Conservation (phyloP, 2,888 invertebrate species). For the Aquatica leii region DNA sequence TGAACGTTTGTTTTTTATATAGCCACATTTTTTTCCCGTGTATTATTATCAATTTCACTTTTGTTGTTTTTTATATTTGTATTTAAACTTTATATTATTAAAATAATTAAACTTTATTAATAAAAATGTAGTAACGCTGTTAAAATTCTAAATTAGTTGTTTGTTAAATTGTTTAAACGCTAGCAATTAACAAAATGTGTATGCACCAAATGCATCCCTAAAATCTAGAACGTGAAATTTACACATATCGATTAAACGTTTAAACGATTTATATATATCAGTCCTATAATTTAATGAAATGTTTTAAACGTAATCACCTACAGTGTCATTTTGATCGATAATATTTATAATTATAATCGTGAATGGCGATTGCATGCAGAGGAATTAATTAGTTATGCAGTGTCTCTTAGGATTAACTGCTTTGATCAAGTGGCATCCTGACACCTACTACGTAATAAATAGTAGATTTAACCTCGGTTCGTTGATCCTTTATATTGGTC, state of each 20-base stretch:
- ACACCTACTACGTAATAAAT: slow-evolving; percentile 36
- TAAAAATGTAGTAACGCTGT: too few species aligned
- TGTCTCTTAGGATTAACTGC: slow-evolving; percentile 30
- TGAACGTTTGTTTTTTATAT: too few species aligned
- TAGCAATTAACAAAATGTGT: too few species aligned
- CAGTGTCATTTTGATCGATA: slow-evolving; percentile 22
- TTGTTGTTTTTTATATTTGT: too few species aligned
- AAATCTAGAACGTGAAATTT: too few species aligned
- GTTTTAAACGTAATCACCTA: neutral
- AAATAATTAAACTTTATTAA: too few species aligned
- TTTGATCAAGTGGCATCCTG: slow-evolving; percentile 27
- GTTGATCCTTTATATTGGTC: slow-evolving; percentile 37
- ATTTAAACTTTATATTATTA: too few species aligned
- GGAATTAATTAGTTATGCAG: slow-evolving; percentile 26
- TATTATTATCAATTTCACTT: too few species aligned
- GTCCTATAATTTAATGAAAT: neutral
- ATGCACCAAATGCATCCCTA: too few species aligned
- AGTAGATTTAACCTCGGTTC: slow-evolving; percentile 34
- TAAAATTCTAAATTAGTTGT: too few species aligned
- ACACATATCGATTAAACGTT: slow-evolving; percentile 3
- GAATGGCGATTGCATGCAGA: slow-evolving; percentile 17
- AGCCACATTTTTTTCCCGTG: too few species aligned
- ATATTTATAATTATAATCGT: slow-evolving; percentile 20
- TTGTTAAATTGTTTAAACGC: too few species aligned
- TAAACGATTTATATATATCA: neutral